Evolutionary conservation across 2,113 vertebrate genomes (phyloP), one percentile per base, ranked within the genome.

Genomic region (Oceanodroma tethys): DNA sequence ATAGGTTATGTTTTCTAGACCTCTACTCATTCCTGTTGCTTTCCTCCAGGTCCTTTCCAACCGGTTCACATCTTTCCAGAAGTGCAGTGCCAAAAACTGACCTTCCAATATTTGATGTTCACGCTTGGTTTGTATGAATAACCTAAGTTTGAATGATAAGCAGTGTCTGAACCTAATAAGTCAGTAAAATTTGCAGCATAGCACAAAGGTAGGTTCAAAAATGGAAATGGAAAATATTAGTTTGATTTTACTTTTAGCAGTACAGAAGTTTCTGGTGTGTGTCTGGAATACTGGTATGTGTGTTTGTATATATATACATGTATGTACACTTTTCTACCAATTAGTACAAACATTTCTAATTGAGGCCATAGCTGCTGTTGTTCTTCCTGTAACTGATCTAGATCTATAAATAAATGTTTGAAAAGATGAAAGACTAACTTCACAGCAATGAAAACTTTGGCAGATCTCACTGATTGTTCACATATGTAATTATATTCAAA

Each of bases 381-480:
- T 84, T 90, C 34, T 68, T 76, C 53, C 53, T 79, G 76, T 80
- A 91, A 94, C 38, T 3, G 7, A 95, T 85, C 40, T 93, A 68
- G 19, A 79, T 60, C 66, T 65, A 89, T 68, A 91, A 87, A 93
- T 81, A 94, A 95, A 86, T 68, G 29, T 82, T 91, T 87, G n/a
- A 85, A 91, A 94, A 95, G 36, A 93, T 87, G 53, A 95, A 95
- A 95, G 66, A 93, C 85, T 68, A 87, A 87, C 48, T 86, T 97
- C 53, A 53, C 65, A 81, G 60, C 60, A 91, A 47, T 53, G 48
- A 95, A 93, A 95, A 47, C 22, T 66, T 84, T 81, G 81, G 81
- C 82, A 86, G 47, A 60, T 91, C 42, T 81, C 83, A 85, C 58
- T 95, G 92, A 96, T 86, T 63, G 70, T 95, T 94, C 94, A 73